phyloP scores from a whole-genome alignment of 2,888 invertebrate genomes.

The Morpho deidamia region DNA sequence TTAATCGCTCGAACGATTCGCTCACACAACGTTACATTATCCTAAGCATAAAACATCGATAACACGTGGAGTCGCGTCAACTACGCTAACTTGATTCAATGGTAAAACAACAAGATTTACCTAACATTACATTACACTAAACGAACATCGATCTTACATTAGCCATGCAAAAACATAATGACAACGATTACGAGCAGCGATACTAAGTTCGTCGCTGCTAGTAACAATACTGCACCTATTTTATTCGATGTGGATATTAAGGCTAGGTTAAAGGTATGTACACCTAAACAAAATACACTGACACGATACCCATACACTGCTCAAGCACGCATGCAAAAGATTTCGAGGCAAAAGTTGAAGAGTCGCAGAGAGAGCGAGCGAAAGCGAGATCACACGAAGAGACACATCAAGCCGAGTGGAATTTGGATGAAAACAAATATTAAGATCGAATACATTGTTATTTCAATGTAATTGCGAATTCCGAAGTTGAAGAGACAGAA shows the following conservation, averaged over 20 bases:
- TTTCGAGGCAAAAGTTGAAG: slow-evolving; percentile 65
- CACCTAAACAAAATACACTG: slow-evolving; percentile 64
- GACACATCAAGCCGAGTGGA: slow-evolving; percentile 43
- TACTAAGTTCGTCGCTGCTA: slow-evolving; percentile 19
- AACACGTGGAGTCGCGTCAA: slow-evolving; percentile 53
- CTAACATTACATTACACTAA: slow-evolving; percentile 57
- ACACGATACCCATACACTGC: slow-evolving; percentile 56
- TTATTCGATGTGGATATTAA: slow-evolving; percentile 75
- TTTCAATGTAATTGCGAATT: slow-evolving; percentile 61
- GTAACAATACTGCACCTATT: slow-evolving; percentile 54
- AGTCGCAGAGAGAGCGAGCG: slow-evolving; percentile 38
- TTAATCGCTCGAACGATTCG: slow-evolving; percentile 70
- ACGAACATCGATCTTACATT: slow-evolving; percentile 67
- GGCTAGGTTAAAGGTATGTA: slow-evolving; percentile 70
- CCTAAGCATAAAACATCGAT: slow-evolving; percentile 73
- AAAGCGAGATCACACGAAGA: slow-evolving; percentile 26
- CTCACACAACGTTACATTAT: slow-evolving; percentile 60
- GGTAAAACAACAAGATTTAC: slow-evolving; percentile 50
- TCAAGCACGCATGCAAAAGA: slow-evolving; percentile 77
- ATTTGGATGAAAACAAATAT: slow-evolving; percentile 76
- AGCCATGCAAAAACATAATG: slow-evolving; percentile 66
- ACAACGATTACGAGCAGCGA: slow-evolving; percentile 36
- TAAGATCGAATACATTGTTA: slow-evolving; percentile 67
- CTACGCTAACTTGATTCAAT: slow-evolving; percentile 48
- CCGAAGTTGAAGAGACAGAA: slow-evolving; percentile 37